These are phyloP conservation scores for Drosophila oshimai DNA, from an alignment of 1,140 invertebrate genomes.

Conservation along the genomic window DNA sequence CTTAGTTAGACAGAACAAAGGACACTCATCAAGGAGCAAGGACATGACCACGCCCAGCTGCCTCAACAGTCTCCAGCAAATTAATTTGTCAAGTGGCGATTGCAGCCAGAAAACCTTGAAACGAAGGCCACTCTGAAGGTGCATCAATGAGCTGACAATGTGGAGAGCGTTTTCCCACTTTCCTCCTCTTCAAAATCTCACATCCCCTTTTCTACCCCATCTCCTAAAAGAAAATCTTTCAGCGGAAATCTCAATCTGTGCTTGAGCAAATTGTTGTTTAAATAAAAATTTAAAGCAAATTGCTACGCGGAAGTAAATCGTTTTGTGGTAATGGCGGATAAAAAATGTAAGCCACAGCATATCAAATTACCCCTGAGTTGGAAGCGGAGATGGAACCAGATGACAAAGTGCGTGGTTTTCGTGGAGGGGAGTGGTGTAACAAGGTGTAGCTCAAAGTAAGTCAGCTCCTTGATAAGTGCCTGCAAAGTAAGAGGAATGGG, in stretches of 20 bases:
- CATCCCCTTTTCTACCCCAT: background rate
- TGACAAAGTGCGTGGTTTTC: constrained; percentile 64
- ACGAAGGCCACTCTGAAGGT: constrained; percentile 24
- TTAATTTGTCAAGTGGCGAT: constrained; percentile 69
- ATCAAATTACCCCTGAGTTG: constrained; percentile 61
- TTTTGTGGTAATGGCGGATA: constrained; percentile 68
- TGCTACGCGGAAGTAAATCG: constrained; percentile 65
- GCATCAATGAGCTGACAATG: constrained; percentile 17
- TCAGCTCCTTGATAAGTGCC: constrained; percentile 67
- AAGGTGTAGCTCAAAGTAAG: constrained; percentile 71
- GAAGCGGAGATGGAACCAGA: constrained; percentile 27
- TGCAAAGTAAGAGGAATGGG: constrained; percentile 4
- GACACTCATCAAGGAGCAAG: constrained; percentile 23
- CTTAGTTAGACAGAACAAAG: background rate
- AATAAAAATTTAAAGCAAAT: constrained; percentile 71
- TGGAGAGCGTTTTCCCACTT: background rate
- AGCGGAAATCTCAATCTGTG: constrained; percentile 50
- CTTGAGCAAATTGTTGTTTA: constrained; percentile 70
- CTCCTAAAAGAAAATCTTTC: constrained; percentile 3
- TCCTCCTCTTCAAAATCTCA: background rate
- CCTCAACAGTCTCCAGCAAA: constrained; percentile 57
- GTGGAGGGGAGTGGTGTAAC: constrained; percentile 31
- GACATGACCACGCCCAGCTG: constrained; percentile 54
- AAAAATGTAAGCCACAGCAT: constrained; percentile 75
- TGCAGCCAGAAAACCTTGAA: constrained; percentile 53